Conservation (phyloP, 2,888 invertebrate genomes). For the Falcaria lacertinaria region DNA sequence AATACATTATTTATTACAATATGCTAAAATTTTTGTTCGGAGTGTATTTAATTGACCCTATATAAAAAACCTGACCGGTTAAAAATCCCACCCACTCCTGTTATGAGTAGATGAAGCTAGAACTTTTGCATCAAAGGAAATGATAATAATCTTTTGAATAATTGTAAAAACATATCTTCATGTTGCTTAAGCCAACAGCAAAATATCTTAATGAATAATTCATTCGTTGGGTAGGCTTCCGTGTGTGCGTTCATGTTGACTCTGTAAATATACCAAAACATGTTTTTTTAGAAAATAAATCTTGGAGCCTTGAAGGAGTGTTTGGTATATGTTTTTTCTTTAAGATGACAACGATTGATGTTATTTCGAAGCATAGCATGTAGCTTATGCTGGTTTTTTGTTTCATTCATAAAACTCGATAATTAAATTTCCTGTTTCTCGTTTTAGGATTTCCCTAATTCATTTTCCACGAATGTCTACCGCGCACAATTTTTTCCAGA, state of each 20-base stretch:
- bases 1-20: no score
- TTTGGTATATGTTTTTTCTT: background rate
- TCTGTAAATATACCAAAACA: conserved; percentile 1
- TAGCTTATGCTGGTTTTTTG: background rate
- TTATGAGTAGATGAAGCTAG: no score
- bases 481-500: background rate
- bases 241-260: background rate
- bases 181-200: conserved; percentile 7
- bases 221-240: conserved; percentile 13
- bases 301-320: background rate
- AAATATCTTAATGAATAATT: conserved; percentile 18
- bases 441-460: no score
- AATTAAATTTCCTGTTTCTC: no score
- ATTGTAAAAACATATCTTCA: background rate
- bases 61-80: no score
- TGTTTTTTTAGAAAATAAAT: conserved; percentile 2
- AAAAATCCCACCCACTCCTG: no score
- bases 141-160: background rate
- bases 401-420: no score
- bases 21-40: no score
- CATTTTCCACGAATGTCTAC: no score
- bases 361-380: background rate
- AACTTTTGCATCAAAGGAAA: background rate
- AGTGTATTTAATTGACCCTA: no score
- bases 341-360: background rate